phyloP scores from a whole-genome alignment of 1,140 invertebrate genomes.

The Heliconius eleuchia region DNA sequence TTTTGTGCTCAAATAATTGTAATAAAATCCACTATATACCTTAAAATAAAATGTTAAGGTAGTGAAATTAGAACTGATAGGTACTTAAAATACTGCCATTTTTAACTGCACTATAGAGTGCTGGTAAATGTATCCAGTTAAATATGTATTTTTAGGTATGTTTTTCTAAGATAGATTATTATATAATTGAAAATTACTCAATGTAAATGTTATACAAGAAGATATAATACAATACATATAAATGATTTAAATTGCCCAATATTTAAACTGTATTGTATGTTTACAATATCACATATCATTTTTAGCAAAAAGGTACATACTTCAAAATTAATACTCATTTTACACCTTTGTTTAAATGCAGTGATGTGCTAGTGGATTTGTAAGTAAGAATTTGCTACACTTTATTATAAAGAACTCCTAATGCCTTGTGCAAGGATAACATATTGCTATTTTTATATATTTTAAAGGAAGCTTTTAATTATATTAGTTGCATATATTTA shows the following conservation, averaged over 20 bases:
- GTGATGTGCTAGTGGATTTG: background rate
- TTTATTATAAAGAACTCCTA: background rate
- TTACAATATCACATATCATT: conserved; percentile 12
- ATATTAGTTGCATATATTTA: too few relatives aligned
- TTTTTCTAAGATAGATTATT: background rate
- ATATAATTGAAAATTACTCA: background rate
- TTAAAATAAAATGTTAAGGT: background rate
- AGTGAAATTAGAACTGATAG: background rate
- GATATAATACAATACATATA: background rate
- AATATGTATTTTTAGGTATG: background rate
- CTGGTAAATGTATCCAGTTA: conserved; percentile 1
- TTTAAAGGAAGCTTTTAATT: too few relatives aligned
- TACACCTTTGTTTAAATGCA: background rate
- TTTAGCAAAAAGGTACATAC: background rate
- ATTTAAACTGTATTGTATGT: background rate
- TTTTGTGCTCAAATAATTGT: conserved; percentile 9
- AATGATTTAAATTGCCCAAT: background rate
- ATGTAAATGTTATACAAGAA: background rate
- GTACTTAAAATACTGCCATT: conserved; percentile 12
- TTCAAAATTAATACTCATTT: conserved; percentile 2
- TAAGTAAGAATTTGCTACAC: background rate
- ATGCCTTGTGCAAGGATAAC: background rate
- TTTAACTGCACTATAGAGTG: background rate
- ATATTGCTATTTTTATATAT: background rate
- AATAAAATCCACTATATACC: background rate